Evolutionary conservation across 2,113 vertebrate genomes (phyloP).

Genomic region (Prunella himalayana): DNA sequence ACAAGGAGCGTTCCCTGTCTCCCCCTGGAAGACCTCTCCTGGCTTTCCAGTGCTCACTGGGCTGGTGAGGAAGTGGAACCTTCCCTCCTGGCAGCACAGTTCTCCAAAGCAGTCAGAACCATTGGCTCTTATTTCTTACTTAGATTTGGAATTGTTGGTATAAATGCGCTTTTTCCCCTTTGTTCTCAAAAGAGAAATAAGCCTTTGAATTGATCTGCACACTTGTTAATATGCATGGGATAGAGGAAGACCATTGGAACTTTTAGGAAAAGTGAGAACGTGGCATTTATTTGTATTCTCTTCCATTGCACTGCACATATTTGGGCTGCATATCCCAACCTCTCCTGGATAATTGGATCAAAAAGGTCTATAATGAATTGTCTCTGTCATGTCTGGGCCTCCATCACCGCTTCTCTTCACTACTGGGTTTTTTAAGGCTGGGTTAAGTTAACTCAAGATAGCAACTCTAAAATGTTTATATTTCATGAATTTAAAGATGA

Average conservation of each 20-base stretch:
- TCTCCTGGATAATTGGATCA: constrained; percentile 14
- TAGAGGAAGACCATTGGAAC: neutral
- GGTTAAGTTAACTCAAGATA: constrained; percentile 1
- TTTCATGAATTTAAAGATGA: neutral
- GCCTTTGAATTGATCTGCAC: neutral
- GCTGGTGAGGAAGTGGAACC: neutral
- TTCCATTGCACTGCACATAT: neutral
- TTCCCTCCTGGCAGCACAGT: neutral
- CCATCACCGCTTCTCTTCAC: neutral
- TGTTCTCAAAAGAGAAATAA: neutral
- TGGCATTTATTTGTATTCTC: neutral
- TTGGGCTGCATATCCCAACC: neutral
- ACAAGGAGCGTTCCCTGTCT: neutral
- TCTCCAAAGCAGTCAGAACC: neutral
- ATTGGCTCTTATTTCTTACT: neutral
- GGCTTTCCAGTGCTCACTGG: neutral
- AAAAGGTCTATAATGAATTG: constrained; percentile 17
- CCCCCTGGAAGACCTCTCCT: neutral
- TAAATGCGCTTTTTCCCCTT: neutral
- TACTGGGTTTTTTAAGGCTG: neutral
- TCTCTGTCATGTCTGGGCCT: neutral
- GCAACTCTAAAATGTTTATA: neutral
- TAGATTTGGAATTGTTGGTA: neutral
- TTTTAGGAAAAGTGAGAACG: neutral
- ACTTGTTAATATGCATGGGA: neutral